Evolutionary conservation across 2,113 vertebrate genomes (phyloP).

Genomic region (Bos indicus): DNA sequence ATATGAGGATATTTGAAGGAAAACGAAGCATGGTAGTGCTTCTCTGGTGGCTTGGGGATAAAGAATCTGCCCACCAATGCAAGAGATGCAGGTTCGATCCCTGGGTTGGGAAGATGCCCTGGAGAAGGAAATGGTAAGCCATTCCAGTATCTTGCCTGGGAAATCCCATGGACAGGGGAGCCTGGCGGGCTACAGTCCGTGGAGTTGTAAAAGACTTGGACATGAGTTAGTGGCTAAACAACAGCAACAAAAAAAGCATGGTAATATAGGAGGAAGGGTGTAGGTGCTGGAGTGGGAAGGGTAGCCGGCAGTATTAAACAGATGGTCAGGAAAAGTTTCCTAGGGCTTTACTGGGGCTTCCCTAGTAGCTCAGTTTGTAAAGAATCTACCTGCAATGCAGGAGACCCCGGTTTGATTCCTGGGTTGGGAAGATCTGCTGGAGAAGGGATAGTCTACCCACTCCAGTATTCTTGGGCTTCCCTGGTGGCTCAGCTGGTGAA

Average conservation of each 20-base stretch:
- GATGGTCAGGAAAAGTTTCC: background rate
- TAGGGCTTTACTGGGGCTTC: background rate
- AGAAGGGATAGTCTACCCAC: background rate
- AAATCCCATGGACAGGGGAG: background rate
- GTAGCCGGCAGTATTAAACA: background rate
- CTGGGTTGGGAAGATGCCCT: background rate
- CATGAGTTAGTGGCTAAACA: background rate
- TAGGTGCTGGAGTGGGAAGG: background rate
- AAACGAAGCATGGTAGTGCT: background rate
- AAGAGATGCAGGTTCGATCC: background rate
- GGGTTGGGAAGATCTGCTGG: background rate
- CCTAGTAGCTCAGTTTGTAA: background rate
- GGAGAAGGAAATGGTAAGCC: background rate
- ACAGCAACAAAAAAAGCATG: background rate
- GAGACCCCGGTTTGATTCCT: background rate
- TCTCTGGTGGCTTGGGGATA: background rate
- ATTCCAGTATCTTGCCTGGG: background rate
- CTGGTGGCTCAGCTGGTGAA: too few species aligned
- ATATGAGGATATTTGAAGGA: background rate
- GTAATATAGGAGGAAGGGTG: background rate
- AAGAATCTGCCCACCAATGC: background rate
- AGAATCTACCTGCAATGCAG: background rate
- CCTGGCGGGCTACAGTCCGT: accelerated
- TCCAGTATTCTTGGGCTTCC: too few species aligned
- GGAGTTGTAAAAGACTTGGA: background rate